These are phyloP conservation scores for Caenorhabditis sulstoni DNA, from an alignment of 2,888 invertebrate genomes.

Conservation along the genomic window DNA sequence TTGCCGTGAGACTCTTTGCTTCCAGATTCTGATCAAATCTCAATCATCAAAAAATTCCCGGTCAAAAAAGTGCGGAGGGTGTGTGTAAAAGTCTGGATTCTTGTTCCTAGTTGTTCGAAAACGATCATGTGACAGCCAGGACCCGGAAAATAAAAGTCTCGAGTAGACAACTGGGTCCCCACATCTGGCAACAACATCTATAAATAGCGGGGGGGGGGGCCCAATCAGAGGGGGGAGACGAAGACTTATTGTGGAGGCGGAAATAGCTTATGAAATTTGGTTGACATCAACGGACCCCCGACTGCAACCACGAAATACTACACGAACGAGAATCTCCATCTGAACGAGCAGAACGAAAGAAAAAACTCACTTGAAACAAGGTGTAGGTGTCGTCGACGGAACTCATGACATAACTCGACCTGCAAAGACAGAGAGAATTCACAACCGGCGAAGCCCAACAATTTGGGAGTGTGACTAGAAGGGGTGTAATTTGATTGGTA, in stretches of 20 bases:
- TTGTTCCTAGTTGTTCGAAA: constrained; percentile 3
- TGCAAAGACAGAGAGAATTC: constrained; percentile 46
- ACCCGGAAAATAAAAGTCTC: background rate
- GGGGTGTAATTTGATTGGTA: constrained; percentile 16
- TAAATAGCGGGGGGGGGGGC: constrained; percentile 25
- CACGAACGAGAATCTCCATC: constrained; percentile 13
- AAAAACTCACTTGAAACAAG: constrained; percentile 64
- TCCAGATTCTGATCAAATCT: constrained; percentile 41
- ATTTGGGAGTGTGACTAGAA: constrained; percentile 1
- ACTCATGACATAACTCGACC: constrained; percentile 70
- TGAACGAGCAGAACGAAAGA: background rate
- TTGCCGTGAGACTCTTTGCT: background rate
- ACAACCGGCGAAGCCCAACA: background rate
- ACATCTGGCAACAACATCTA: constrained; percentile 37
- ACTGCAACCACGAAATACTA: constrained; percentile 18
- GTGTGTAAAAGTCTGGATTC: no score
- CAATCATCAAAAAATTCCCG: no score
- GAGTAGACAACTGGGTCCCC: constrained; percentile 1
- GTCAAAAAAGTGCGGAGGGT: background rate
- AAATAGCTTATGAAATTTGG: constrained; percentile 55
- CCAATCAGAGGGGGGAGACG: constrained; percentile 39
- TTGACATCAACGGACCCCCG: constrained; percentile 6
- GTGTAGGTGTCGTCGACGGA: constrained; percentile 65
- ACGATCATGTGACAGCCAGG: background rate
- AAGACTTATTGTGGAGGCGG: constrained; percentile 52